Evolutionary conservation across 2,113 vertebrate genomes (phyloP).

Genomic region (Myrmecophaga tridactyla): DNA sequence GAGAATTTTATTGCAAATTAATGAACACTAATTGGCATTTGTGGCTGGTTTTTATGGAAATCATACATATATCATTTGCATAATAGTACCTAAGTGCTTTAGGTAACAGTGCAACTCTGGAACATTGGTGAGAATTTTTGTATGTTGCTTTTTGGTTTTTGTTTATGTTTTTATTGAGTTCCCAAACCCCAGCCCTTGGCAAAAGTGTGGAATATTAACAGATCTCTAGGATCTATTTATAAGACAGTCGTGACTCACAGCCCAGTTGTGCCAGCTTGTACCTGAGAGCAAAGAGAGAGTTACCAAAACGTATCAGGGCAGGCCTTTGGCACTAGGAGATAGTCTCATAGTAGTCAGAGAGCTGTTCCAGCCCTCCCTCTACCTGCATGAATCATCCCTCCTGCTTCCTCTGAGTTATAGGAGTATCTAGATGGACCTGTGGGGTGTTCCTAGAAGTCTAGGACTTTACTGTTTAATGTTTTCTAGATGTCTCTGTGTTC

Average conservation of each 20-base stretch:
- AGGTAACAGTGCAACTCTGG: background rate
- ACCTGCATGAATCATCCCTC: background rate
- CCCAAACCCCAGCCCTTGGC: background rate
- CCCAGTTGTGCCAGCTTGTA: background rate
- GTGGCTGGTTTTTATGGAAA: conserved; percentile 68
- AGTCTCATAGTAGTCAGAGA: background rate
- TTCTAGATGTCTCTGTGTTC: conserved; percentile 17
- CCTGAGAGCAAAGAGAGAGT: background rate
- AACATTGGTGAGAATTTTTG: conserved; percentile 29
- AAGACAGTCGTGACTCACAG: background rate
- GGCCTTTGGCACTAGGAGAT: background rate
- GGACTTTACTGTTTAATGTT: background rate
- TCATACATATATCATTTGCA: background rate
- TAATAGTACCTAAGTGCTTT: conserved; percentile 57
- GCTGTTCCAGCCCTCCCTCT: background rate
- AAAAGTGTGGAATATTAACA: conserved; percentile 24
- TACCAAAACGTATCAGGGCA: background rate
- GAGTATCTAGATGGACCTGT: background rate
- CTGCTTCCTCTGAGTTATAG: background rate
- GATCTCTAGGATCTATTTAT: background rate
- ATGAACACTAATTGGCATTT: conserved; percentile 74
- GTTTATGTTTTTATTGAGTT: background rate
- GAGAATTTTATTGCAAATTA: conserved; percentile 79
- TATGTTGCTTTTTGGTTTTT: background rate
- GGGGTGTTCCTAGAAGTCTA: background rate